Evolutionary conservation across 2,888 invertebrate species (phyloP), one percentile per base, ranked within the genome.

Genomic region (Pasiphila rectangulata): DNA sequence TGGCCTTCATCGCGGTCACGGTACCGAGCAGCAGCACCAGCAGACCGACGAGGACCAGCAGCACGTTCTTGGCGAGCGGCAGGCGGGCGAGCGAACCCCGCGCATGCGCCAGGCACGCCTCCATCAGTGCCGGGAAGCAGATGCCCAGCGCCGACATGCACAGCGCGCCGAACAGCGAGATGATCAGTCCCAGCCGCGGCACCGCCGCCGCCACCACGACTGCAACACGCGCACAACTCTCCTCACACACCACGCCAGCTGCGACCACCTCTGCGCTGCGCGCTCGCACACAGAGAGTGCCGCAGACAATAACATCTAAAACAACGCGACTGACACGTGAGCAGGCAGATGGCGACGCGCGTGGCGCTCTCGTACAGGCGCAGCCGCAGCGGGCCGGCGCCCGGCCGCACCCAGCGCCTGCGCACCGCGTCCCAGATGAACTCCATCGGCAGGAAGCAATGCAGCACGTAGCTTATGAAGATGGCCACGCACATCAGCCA

Each of bases 401-500:
- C 41, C 4, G 54, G 46, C 32, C 66, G 56, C 75, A 90, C 6
- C n/a, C n/a, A 66, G 1, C 74, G 67, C 1, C 82, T 78, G 21
- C 93, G 79, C 42, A 87, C 48, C 69, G 93, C 94, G 7, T 94
- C 95, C 96, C 97, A 98, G 30, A 95, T 91, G 53, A 98, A 96
- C 64, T 96, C 95, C 60, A 98, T 93, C 0, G 98, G 98, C 20
- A 99, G 98, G 83, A 97, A 99, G 79, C 97, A 96, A 72, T 98
- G 98, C 21, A 99, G 87, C 0, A 95, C 95, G 76, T 98, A 98
- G 6, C 98, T 95, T 46, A 98, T 93, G 81, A 95, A 97, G 52
- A 99, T 96, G 0, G 95, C 93, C 42, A 94, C 68, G 1, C 94
- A 93, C 56, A 95, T 83, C 83, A 94, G 92, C 0, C 92, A 81